Evolutionary conservation across 2,888 invertebrate genomes (phyloP), one percentile per base, ranked within the genome.

Genomic region (Deilephila porcellus): DNA sequence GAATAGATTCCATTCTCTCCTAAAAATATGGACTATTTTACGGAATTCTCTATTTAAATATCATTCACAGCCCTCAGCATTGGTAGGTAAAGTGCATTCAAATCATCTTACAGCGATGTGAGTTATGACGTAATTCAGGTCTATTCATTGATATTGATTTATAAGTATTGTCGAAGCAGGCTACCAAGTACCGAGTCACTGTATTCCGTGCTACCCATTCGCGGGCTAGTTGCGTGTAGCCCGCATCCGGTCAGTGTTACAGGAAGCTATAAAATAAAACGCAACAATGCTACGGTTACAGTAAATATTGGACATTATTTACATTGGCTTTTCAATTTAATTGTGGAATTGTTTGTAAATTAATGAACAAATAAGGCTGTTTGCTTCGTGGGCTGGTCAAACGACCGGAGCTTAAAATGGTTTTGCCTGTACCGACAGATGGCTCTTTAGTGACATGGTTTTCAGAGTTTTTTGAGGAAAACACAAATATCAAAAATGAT

Each of bases 211-310:
- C 60, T 63, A 72, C 62, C 74, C 25, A 60, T 62, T 70, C 60
- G 67, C 52, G 70, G 37, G 73, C 53, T 29, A 63, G 72, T 74
- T 53, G 74, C 74, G 72, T 74, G 74, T 59, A 72, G 63, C 60
- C 72, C 62, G 63, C 72, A 63, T 74, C 63, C 71, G 72, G 60
- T 59, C 74, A 67, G 29, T 53, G 60, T 63, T 53, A 64, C 72
- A 70, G 74, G 72, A 72, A 74, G 70, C n/a, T 25, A 74, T 74
- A 72, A 74, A 71, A 72, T 60, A 52, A 70, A 70, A 71, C n/a
- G 64, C 59, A 56, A 67, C 56, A 72, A 71, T 71, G 59, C 53
- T 53, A 56, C 7, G 7, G 5, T 64, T 71, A 67, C 64, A 64
- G 64, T 64, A 45, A 45, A 67, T 52, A 25, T 67, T 45, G 20